Base-by-base conservation (phyloP, 2,113 vertebrate genomes). In the Oryzias javanicus region DNA sequence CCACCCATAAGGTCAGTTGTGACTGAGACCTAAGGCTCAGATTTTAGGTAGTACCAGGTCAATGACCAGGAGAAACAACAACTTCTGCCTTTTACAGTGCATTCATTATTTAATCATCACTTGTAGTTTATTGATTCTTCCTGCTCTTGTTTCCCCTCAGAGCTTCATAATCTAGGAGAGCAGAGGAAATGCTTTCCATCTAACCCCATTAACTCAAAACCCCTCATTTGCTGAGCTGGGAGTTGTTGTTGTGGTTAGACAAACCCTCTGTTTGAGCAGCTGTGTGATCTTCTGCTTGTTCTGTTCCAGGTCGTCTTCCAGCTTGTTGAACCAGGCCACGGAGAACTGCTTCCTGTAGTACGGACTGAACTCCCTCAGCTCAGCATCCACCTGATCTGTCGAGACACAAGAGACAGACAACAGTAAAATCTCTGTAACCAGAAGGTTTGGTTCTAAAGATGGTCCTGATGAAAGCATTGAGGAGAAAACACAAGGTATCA, bases 321-420 rank as follows among this genome's bases (percentile, higher is more conserved):
- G 65, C 0, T 94, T 84, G 45, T 80, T 82, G 83, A 95, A 94
- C 50, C 90, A 93, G 20, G 93, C 91, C 89, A 95, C 89, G 0
- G 82, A 76, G 0, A 94, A 93, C 78, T 98, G 96, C 22, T 90
- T 92, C 47, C 69, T 91, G 85, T 96, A 98, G 81, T 92, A 92
- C 0, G 91, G 89, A 44, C 90, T 82, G 79, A 98, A 96, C 62
- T 88, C 91, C 66, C 88, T 92, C 72, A 98, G 89, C 71, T 83
- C 77, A 0, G 91, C 90, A 68, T 96, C 91, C 0, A 91, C 93
- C 72, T 91, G 90, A 1, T 81, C 96, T 98, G 83, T 55, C 86
- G 17, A 4, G 1, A 57, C 1, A 78, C 18, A 60, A 35, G 35
- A 35, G 12, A 45, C 5, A 18, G 3, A n/a, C 0, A 14, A 10